Base-by-base conservation (phyloP, 2,113 vertebrate species). In the Polypterus senegalus region DNA sequence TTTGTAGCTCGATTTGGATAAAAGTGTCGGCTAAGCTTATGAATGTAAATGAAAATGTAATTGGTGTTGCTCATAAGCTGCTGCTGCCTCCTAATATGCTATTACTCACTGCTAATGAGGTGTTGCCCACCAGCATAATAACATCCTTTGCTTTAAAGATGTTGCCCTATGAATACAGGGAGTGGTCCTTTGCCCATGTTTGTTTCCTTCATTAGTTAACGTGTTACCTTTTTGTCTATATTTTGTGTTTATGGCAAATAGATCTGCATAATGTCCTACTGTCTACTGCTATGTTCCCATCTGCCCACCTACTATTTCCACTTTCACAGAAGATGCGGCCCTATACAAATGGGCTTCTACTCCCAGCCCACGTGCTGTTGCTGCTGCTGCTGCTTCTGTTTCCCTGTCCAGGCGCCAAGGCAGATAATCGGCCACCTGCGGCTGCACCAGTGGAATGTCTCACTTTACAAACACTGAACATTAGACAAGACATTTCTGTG, bases 371-470 rank as follows among this genome's bases (percentile, higher is more conserved):
- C 27, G 7, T 7, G 6, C 47, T 53, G n/a, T n/a, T n/a, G 27
- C 49, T n/a, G 46, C 8, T 44, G n/a, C 9, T 43, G 5, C 4
- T n/a, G 6, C 51, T 48, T 8, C 9, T 6, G 6, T 6, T 44
- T 4, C 3, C 8, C 46, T 47, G 9, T 43, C 47, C 6, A n/a
- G 52, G 55, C 48, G 59, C 67, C 66, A 69, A 63, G 61, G 63
- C 48, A 70, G 73, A 71, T 68, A 66, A 72, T 78, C 72, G 68
- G 77, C 72, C 75, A 27, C 57, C 71, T 3, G 66, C 57, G 66
- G 64, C 75, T 63, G 60, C 65, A 72, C 57, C 63, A 66, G 70
- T 73, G 81, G 80, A 82, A 84, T 84, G 73, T 86, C 78, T 81
- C 77, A 77, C 80, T 83, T 83, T 78, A 72, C 73, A 66, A 70